Evolutionary conservation across 2,888 invertebrate species (phyloP), one percentile per base, ranked within the genome.

Genomic region (Temnothorax ravouxi): DNA sequence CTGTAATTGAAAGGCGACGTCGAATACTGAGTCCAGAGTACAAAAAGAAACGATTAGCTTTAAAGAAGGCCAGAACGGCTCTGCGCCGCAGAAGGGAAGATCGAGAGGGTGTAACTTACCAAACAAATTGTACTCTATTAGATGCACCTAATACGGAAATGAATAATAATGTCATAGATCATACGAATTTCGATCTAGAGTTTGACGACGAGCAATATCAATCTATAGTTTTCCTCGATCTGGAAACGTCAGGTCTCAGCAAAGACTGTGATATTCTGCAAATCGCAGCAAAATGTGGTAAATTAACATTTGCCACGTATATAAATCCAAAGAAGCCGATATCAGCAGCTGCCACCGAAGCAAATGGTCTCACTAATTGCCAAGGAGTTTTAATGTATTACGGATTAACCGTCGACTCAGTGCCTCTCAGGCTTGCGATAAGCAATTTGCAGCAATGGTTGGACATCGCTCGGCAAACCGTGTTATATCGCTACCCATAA

Each of bases 311-410:
- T 13, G n/a, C 5, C 1, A 64, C n/a, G n/a, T 64, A 64, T n/a
- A 38, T 64, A 9, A 64, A 64, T 64, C 21, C 62, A 8, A 64
- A 64, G 11, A 11, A 64, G 47, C 47, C 47, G 21, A 64, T 21
- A 1, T 64, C 62, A 13, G n/a, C 21, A 64, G n/a, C 3, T 11
- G 21, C 41, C 6, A 64, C 41, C n/a, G 62, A n/a, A 64, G 62
- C 18, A n/a, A 29, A 64, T 64, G 41, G 13, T 64, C 41, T 64
- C 8, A n/a, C 9, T 3, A 41, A 64, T n/a, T 64, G 62, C n/a
- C 2, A 64, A 18, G 62, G 38, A 38, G 41, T 41, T 38, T 5
- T 64, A 4, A 64, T 64, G 41, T 41, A 38, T 38, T 5, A 41
- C n/a, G 62, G 62, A 18, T 9, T 38, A 18, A 64, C 29, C 15